Evolutionary conservation across 2,113 vertebrate genomes (phyloP), one percentile per base, ranked within the genome.

Genomic region (Chinchilla lanigera): DNA sequence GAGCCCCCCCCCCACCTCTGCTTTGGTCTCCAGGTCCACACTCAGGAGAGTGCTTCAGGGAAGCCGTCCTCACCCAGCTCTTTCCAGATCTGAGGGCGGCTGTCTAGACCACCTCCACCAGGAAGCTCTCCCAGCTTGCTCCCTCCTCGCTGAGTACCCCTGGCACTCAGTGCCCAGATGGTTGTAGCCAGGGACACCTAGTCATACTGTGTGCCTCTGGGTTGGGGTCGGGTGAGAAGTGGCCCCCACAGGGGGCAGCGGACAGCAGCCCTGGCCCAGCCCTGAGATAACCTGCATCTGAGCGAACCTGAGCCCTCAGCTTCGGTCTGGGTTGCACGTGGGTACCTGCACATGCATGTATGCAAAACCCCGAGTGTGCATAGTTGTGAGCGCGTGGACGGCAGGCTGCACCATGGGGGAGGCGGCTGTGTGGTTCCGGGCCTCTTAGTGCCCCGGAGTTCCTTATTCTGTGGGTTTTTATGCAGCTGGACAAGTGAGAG

Each of bases 51-150:
- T 44, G 35, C 24, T 86, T 65, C 3, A 2, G 24, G 50, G 50
- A 71, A 6, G 73, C 11, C 47, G 14, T 86, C 33, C 63, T 95
- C 67, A 30, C 41, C 44, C 54, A 41, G 75, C 78, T 56, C 60
- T 88, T 95, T 44, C 80, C 86, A 86, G 92, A 75, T 81, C 10
- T 30, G 14, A 67, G 30, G 16, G 24, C 10, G 41, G 47, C 35
- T 54, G 81, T 12, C 38, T 41, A 78, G 54, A 41, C 24, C 84
- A 19, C 92, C 54, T 44, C 81, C 28, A 58, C 86, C 92, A 58
- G 63, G 67, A 94, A 94, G 92, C 24, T 35, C 78, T 94, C 91
- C 52, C 17, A 71, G 69, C 41, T 87, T 90, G 54, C 26, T 90
- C 67, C 30, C 77, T 35, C 67, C 24, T 81, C 47, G 2, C 54